Evolutionary conservation across 2,113 vertebrate genomes (phyloP), one percentile per base, ranked within the genome.

Genomic region (Rhabdomys dilectus): DNA sequence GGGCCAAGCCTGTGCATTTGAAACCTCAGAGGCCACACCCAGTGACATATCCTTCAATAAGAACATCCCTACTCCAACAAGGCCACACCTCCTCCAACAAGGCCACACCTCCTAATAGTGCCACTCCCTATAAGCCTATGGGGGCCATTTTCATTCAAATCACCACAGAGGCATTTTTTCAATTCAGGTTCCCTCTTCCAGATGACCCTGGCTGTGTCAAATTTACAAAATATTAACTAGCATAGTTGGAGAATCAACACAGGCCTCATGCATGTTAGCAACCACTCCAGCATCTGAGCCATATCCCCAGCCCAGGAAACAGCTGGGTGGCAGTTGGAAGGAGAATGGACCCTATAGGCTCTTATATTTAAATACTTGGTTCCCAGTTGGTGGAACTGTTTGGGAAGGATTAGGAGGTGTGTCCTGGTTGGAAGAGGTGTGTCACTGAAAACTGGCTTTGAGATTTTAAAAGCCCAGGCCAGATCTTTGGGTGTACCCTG

Each of bases 401-500:
- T 60, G 72, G 72, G 72, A 75, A 75, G n/a, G 72, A 42, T 75
- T 75, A 22, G n/a, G 72, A 42, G 72, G 72, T 12, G 72, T 75
- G 72, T 75, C n/a, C 72, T 75, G 42, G n/a, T 75, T 42, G 36
- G 56, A 60, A 6, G 36, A 26, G 24, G 21, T n/a, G 19, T 81
- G 53, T 58, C 80, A 26, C 11, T 24, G 8, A 36, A 0, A 10
- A 51, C 34, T 36, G 53, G 19, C 9, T 45, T 53, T 58, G 53
- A 24, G 36, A 21, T 24, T 24, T n/a, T 5, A 24, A 24, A 58
- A n/a, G 21, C 53, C 36, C 53, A 24, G 24, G 53, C 11, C 12
- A 19, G 64, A 1, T 17, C 39, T 48, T 24, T 0, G 1, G 6
- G 1, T 9, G 36, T 39, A 24, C 15, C 10, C 53, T 26, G 26